Conservation (phyloP, 2,888 invertebrate species). For the Marronus borbonicus region DNA sequence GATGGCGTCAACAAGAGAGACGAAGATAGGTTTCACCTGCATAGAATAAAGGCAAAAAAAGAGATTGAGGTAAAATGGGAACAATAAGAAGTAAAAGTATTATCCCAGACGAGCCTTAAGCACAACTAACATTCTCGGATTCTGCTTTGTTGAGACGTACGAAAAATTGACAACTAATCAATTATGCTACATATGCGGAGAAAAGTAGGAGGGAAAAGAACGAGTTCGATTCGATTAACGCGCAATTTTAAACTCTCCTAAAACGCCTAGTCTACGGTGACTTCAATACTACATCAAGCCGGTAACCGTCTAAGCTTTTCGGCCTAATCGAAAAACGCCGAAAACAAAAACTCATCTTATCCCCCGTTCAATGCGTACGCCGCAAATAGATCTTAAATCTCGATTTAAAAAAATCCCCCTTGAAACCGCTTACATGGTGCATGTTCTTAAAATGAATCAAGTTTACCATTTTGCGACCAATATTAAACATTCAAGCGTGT, state of each 20-base stretch:
- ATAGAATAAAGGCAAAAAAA: constrained; percentile 62
- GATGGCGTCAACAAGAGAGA: constrained; percentile 53
- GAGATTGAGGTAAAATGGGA: constrained; percentile 66
- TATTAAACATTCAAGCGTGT: constrained; percentile 15
- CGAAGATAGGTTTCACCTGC: constrained; percentile 62
- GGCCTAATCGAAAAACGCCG: neutral
- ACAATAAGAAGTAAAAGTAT: constrained; percentile 67
- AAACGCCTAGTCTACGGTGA: constrained; percentile 50
- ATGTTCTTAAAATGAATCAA: no score
- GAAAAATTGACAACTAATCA: constrained; percentile 47
- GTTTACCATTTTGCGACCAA: no score
- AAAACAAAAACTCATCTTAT: no score
- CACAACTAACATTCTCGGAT: constrained; percentile 64
- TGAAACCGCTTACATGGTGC: neutral
- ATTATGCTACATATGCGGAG: constrained; percentile 21
- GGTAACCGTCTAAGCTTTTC: constrained; percentile 45
- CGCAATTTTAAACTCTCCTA: constrained; percentile 7
- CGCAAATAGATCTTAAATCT: no score
- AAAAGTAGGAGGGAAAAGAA: no score
- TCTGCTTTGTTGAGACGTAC: constrained; percentile 46
- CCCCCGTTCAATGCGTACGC: no score
- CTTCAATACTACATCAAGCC: constrained; percentile 58
- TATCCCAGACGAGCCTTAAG: constrained; percentile 66
- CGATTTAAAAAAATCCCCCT: no score
- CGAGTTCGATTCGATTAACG: constrained; percentile 5